These are phyloP conservation scores for Tokudaia tokunoshimensis DNA, from an alignment of 2,797 vertebrate genomes.

Conservation along the genomic window DNA sequence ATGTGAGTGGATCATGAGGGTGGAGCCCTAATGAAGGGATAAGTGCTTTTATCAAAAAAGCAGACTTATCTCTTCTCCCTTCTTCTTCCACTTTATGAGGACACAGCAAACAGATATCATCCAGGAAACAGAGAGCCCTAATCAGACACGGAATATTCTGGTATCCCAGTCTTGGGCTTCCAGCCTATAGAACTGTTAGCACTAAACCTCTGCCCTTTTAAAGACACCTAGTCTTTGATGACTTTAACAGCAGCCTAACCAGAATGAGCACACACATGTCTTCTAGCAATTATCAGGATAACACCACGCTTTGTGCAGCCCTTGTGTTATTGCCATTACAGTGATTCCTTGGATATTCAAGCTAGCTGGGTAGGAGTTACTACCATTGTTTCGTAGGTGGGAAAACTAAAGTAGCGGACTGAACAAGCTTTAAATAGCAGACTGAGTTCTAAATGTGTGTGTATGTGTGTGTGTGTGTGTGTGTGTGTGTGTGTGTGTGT, in stretches of 20 bases:
- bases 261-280: not conserved
- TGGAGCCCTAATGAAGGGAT: not conserved
- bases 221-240: not conserved
- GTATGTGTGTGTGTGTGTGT: too few relatives aligned
- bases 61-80: not conserved
- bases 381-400: not conserved
- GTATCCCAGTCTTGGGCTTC: not conserved
- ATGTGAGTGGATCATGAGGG: not conserved
- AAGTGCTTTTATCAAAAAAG: not conserved
- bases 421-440: rapidly evolving
- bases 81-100: not conserved
- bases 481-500: not conserved
- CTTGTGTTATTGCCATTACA: rapidly evolving
- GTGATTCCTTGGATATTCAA: not conserved
- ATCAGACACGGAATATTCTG: not conserved
- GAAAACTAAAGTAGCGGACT: rapidly evolving
- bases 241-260: not conserved
- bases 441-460: too few relatives aligned
- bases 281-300: not conserved
- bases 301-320: rapidly evolving
- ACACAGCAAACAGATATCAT: not conserved
- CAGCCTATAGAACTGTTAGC: not conserved
- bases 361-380: too few relatives aligned
- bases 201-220: not conserved
- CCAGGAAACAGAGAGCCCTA: not conserved